phyloP scores from a whole-genome alignment of 2,888 invertebrate species.

The Stenichneumon culpator region DNA sequence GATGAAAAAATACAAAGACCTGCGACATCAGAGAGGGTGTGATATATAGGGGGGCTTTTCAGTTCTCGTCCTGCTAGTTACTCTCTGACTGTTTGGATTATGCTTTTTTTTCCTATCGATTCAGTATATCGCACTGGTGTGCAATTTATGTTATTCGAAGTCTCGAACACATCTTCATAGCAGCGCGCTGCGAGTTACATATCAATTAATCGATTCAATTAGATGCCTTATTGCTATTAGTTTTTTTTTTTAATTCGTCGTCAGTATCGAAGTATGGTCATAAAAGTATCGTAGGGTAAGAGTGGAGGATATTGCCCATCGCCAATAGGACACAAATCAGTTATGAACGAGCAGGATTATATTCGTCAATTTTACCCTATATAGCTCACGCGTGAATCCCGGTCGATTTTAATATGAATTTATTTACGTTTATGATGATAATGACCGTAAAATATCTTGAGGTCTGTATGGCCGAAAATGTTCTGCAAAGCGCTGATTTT shows the following conservation, averaged over 20 bases:
- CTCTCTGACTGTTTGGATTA: conserved; percentile 39
- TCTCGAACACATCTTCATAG: conserved; percentile 13
- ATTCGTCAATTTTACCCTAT: too few relatives aligned
- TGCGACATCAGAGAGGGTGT: conserved; percentile 50
- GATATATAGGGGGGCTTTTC: conserved; percentile 32
- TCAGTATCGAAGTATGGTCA: background rate
- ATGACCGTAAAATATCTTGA: too few relatives aligned
- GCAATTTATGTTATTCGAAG: conserved; percentile 12
- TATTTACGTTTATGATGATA: too few relatives aligned
- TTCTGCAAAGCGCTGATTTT: too few relatives aligned
- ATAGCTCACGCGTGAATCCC: too few relatives aligned
- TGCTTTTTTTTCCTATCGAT: conserved; percentile 47
- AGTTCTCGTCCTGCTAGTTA: conserved; percentile 35
- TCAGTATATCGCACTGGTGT: conserved; percentile 36
- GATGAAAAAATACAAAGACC: conserved; percentile 42
- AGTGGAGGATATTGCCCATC: too few relatives aligned
- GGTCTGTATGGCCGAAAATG: too few relatives aligned
- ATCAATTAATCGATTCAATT: background rate
- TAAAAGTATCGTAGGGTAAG: background rate
- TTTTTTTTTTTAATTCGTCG: background rate
- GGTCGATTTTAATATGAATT: too few relatives aligned
- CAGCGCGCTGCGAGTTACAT: background rate
- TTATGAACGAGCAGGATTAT: too few relatives aligned
- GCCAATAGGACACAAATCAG: too few relatives aligned
- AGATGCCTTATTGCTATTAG: background rate